Evolutionary conservation across 2,113 vertebrate species (phyloP), one percentile per base, ranked within the genome.

Genomic region (Glaucomys volans): DNA sequence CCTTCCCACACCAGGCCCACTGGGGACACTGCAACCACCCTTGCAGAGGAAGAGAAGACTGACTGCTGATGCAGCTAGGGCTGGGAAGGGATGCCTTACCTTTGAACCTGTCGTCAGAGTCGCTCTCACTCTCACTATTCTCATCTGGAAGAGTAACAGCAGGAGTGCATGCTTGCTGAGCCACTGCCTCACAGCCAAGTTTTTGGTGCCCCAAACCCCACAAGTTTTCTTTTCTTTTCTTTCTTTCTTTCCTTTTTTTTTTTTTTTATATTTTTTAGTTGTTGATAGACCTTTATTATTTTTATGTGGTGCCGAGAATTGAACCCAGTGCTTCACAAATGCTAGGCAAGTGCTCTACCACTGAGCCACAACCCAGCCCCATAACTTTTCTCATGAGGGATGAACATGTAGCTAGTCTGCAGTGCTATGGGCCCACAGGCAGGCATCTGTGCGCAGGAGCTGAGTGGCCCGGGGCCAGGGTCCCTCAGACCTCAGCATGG

Each of bases 41-140:
- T 16, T 54, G 57, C 50, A 28, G 26, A 37, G 47, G 16, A 72
- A 72, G 77, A 26, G n/a, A 67, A 62, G 62, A 35, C 87, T 79
- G 86, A 76, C 20, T 35, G 74, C 54, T 59, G 32, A 22, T 57
- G 17, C 8, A 64, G 28, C 72, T 59, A 71, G 74, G 88, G 90
- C 47, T 86, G 81, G 87, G 77, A 94, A 69, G 28, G 54, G 82
- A 44, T 35, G 77, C 79, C 99, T 99, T 98, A 99, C 99, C 99
- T 99, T 99, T 99, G 98, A 99, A 99, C 93, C 99, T 99, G 99
- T 99, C 99, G 44, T 99, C 99, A 22, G 99, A 99, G 98, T 99
- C 99, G 52, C 99, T 99, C 98, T 99, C 99, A 72, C 99, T 99
- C 98, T 99, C 99, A 0, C 99, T 99, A 98, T 99, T 99, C 97